These are phyloP conservation scores for Diarsia mendica DNA, from an alignment of 2,888 invertebrate genomes.

Conservation along the genomic window DNA sequence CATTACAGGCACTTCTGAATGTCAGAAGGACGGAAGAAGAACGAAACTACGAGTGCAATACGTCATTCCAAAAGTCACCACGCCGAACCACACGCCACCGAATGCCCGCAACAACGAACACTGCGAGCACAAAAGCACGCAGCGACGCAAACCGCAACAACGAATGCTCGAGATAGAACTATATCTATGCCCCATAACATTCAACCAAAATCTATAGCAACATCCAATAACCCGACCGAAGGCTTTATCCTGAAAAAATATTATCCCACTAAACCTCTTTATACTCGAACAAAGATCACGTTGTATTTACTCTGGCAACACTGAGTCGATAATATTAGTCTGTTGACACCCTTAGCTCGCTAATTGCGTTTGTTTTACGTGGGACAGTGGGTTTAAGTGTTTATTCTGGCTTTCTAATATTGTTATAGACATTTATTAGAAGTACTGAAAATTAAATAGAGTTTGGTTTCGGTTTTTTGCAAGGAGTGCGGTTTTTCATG, in stretches of 20 bases:
- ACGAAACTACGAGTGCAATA: too few relatives aligned
- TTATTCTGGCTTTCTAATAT: constrained; percentile 21
- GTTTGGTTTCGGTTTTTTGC: too few relatives aligned
- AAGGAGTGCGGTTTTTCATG: too few relatives aligned
- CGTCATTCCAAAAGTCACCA: too few relatives aligned
- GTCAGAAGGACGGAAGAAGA: too few relatives aligned
- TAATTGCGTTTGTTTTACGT: constrained; percentile 83
- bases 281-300: constrained; percentile 78
- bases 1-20: too few relatives aligned
- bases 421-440: neutral
- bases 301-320: constrained; percentile 71
- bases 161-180: too few relatives aligned
- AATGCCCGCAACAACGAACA: too few relatives aligned
- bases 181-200: constrained; percentile 1
- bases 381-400: constrained; percentile 38
- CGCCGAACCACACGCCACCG: too few relatives aligned
- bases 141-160: too few relatives aligned
- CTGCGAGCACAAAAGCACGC: too few relatives aligned
- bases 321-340: constrained; percentile 69
- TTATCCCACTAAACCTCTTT: constrained; percentile 71
- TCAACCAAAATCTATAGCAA: neutral
- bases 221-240: constrained; percentile 41
- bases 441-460: neutral
- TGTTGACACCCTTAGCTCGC: constrained; percentile 69
- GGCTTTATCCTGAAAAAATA: constrained; percentile 77